Evolutionary conservation across 2,888 invertebrate genomes (phyloP).

Genomic region (Hydrotaea cyrtoneurina): DNA sequence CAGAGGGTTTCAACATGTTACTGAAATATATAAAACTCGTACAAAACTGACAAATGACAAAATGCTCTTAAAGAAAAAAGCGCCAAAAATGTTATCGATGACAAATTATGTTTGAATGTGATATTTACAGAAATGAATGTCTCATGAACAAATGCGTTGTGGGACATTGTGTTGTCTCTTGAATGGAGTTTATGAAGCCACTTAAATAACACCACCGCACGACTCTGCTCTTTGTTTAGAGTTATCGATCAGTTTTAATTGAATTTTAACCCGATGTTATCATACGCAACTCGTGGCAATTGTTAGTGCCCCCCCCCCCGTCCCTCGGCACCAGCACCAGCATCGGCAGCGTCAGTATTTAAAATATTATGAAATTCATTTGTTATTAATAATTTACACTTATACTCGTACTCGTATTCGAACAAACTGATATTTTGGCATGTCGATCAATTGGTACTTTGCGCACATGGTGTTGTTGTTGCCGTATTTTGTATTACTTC

Average conservation of each 20-base stretch:
- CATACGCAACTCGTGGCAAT: slow-evolving; percentile 25
- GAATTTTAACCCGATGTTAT: slow-evolving; percentile 16
- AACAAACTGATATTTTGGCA: slow-evolving; percentile 25
- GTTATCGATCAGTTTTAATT: slow-evolving; percentile 15
- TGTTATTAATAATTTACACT: slow-evolving; percentile 40
- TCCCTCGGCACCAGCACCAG: too few relatives aligned
- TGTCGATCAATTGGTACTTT: slow-evolving; percentile 37
- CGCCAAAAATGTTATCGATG: too few relatives aligned
- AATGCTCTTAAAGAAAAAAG: too few relatives aligned
- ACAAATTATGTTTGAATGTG: too few relatives aligned
- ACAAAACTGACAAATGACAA: too few relatives aligned
- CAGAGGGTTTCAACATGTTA: too few relatives aligned
- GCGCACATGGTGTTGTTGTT: background rate
- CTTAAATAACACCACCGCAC: too few relatives aligned
- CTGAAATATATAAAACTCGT: too few relatives aligned
- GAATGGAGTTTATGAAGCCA: background rate
- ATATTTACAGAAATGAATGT: too few relatives aligned
- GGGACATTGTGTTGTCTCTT: background rate
- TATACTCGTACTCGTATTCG: slow-evolving; percentile 1
- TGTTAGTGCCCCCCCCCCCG: slow-evolving; percentile 15
- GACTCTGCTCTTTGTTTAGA: background rate
- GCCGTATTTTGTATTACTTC: slow-evolving; percentile 9
- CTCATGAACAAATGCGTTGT: too few relatives aligned
- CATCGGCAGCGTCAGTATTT: slow-evolving; percentile 7
- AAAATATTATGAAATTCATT: slow-evolving; percentile 39